Base-by-base conservation (phyloP, 2,888 invertebrate species). In the Sicus ferrugineus region DNA sequence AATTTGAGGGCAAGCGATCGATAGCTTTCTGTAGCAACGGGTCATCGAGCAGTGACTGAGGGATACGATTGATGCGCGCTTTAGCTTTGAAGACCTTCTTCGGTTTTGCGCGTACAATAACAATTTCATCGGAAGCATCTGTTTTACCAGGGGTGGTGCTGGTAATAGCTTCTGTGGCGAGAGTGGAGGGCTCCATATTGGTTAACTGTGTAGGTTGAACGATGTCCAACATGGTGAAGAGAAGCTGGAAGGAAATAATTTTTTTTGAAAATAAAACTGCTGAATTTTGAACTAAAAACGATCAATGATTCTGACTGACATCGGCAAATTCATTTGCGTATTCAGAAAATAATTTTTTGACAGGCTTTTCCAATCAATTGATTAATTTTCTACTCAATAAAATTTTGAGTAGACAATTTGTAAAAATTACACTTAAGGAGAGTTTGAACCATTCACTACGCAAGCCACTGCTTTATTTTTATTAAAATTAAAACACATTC, bases 1-100 rank as follows among this genome's bases (percentile, higher is more conserved):
- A 99, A 87, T 99, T 99, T 38, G 89, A 85, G 2, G 99, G 99
- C 65, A 99, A 87, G 48, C 88, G 87, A 78, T 90, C 88, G 71
- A 93, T 90, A 0, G 93, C 93, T 80, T 89, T 87, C 79, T 92
- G 91, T 30, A 96, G 83, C 74, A 90, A 80, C 19, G 90, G 89
- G 86, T 96, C 90, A 77, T 94, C 90, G 26, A 93, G 83, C 62
- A 96, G 88, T 76, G 92, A 91, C 73, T 91, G 90, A 0, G 95
- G 95, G 75, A 96, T 92, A 86, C 92, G 93, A 83, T 91, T 94
- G 23, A 93, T 86, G 81, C 90, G 91, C 52, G 90, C 87, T 67
- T 89, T 88, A 0, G 92, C 90, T 84, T 92, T 93, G 78, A 93
- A 93, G 54, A 94, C 89, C 86, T 93, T 94, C 73, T 93, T 88